These are phyloP conservation scores for Epizoanthus illoricatus DNA, from an alignment of 92 coral and sea anemone species.

Conservation along the genomic window DNA sequence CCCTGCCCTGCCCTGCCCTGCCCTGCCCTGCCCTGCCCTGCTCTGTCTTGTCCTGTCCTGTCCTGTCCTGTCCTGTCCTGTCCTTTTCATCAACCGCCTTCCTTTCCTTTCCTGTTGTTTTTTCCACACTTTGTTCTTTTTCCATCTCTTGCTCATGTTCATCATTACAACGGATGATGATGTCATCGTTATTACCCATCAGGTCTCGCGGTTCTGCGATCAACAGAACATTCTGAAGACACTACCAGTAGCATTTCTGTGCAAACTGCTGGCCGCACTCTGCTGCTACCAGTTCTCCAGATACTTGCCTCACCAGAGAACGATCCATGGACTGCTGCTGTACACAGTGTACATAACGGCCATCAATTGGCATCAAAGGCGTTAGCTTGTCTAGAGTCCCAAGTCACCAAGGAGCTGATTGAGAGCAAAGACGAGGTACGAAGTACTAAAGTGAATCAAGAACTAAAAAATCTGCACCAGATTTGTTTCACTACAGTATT, in stretches of 20 bases:
- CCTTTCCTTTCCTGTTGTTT: background rate
- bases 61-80: no score
- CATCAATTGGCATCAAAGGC: slow-evolving; percentile 16
- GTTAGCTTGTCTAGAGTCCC: background rate
- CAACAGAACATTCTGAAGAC: slow-evolving; percentile 16
- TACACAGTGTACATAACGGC: background rate
- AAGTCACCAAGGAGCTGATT: background rate
- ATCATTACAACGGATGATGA: background rate
- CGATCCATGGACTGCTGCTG: slow-evolving; percentile 24
- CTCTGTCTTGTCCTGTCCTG: no score
- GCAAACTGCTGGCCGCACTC: slow-evolving; percentile 10
- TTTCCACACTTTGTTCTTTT: background rate
- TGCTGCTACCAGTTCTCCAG: slow-evolving; percentile 78
- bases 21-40: no score
- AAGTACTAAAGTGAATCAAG: background rate
- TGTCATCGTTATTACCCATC: background rate
- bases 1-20: no score
- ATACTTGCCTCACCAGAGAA: slow-evolving; percentile 52
- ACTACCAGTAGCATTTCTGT: background rate
- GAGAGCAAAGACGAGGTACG: slow-evolving; percentile 1
- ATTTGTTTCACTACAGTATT: background rate
- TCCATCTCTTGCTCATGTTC: background rate
- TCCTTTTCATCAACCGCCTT: no score
- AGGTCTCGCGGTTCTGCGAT: slow-evolving; percentile 49
- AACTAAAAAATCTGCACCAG: background rate